Percentiles rank a stretch among this genome's conserved stretches.
Evolutionary conservation across 2,113 vertebrate genomes (phyloP).

Genomic region (Rattus rattus): DNA sequence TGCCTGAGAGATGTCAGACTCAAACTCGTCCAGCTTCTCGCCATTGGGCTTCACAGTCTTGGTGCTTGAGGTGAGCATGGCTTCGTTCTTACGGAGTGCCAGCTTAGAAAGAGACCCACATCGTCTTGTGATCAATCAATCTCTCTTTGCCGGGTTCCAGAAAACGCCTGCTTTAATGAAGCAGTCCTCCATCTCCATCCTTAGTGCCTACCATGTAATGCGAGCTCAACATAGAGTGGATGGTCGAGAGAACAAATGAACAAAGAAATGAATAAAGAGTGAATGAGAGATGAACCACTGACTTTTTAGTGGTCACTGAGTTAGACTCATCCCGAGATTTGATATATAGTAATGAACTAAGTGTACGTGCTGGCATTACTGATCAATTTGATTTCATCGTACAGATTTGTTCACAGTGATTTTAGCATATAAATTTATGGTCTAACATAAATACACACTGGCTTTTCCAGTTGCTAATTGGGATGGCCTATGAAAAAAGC

Average conservation of each 20-base stretch:
- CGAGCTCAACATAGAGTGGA: neutral
- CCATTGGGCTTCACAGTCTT: no score
- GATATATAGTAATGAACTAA: neutral
- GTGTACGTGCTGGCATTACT: neutral
- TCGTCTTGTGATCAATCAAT: neutral
- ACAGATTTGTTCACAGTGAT: slow-evolving; percentile 17
- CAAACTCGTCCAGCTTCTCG: no score
- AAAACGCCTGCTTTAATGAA: neutral
- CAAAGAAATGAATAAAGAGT: neutral
- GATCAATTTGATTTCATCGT: slow-evolving; percentile 42
- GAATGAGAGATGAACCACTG: neutral
- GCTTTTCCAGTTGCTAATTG: slow-evolving; percentile 50
- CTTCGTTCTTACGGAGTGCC: no score
- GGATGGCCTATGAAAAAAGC: neutral
- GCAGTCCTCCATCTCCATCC: neutral
- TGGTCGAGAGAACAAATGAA: neutral
- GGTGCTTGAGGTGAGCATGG: no score
- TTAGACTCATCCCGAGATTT: slow-evolving; percentile 48
- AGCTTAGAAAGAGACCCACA: no score
- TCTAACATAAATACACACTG: slow-evolving; percentile 1
- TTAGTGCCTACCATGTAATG: neutral
- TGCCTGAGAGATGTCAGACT: no score
- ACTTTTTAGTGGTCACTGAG: neutral
- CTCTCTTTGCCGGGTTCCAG: neutral
- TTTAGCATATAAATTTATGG: neutral